phyloP scores from a whole-genome alignment of 30 jellyfish, hydroid and myxozoan genomes.

The Sanderia malayensis region DNA sequence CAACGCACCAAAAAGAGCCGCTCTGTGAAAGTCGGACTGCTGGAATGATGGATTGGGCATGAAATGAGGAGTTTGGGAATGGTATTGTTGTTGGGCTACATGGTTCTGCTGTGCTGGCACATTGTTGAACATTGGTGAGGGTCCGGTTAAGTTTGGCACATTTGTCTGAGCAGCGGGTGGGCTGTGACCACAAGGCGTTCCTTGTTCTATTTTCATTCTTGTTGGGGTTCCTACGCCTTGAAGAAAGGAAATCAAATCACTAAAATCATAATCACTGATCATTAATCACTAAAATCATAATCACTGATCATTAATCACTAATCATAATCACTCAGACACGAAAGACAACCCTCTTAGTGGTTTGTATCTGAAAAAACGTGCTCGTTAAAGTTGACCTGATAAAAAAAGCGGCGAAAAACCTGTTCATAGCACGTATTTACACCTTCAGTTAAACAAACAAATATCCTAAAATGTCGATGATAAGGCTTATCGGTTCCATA shows the following conservation, averaged over 20 bases:
- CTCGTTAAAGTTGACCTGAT: no score
- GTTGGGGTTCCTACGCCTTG: constrained; percentile 93
- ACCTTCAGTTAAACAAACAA: no score
- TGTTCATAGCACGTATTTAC: no score
- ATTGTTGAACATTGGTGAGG: constrained; percentile 16
- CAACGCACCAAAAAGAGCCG: constrained; percentile 58
- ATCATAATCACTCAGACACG: no score
- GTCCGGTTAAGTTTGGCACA: constrained; percentile 17
- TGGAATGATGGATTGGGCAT: constrained; percentile 49
- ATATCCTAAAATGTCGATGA: no score
- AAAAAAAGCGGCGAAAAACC: no score
- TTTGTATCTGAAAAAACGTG: no score
- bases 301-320: background rate
- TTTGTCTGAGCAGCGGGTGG: constrained; percentile 39
- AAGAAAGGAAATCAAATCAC: background rate
- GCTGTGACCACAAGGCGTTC: constrained; percentile 47
- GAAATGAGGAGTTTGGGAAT: constrained; percentile 32
- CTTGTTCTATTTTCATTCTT: constrained; percentile 67
- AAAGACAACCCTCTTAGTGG: no score
- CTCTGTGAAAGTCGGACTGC: constrained; percentile 61
- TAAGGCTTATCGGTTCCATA: no score
- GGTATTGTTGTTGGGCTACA: constrained; percentile 15
- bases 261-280: background rate
- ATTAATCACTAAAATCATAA: background rate
- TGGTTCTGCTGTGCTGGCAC: constrained; percentile 30